Conservation (phyloP, 2,797 vertebrate genomes). For the Denticeps clupeoides region DNA sequence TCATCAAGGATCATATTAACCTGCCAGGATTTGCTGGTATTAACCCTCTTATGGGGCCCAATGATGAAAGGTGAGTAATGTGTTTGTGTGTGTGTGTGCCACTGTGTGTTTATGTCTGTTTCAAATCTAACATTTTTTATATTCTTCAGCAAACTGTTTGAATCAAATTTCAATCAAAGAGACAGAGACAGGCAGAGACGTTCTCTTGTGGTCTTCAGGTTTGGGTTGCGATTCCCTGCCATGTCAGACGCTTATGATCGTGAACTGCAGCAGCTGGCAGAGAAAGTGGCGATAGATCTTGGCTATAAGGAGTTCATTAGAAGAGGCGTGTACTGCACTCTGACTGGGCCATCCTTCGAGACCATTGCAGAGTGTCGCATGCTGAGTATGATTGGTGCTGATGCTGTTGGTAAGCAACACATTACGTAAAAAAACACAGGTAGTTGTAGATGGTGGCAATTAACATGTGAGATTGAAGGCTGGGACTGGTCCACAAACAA, state of each 20-base stretch:
- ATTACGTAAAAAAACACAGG: neutral
- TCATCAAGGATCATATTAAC: conserved; percentile 84
- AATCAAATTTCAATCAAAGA: no score
- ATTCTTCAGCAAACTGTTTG: no score
- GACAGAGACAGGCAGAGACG: no score
- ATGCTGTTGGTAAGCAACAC: conserved; percentile 71
- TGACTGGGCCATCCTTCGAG: conserved; percentile 73
- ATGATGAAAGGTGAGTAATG: conserved; percentile 63
- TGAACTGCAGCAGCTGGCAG: conserved; percentile 52
- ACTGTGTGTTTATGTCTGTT: no score
- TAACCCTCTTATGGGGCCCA: conserved; percentile 70
- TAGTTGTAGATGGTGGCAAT: neutral
- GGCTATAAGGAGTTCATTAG: conserved; percentile 52
- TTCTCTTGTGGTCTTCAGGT: conserved; percentile 44
- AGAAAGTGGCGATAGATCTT: conserved; percentile 49
- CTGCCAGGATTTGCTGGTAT: conserved; percentile 69
- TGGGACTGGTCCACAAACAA: no score
- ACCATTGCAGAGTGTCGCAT: conserved; percentile 74
- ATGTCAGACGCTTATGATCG: conserved; percentile 82
- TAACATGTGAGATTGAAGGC: no score
- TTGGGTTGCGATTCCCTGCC: conserved; percentile 74
- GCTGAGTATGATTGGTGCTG: conserved; percentile 60
- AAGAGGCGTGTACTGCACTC: conserved; percentile 71
- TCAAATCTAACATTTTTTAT: no score
- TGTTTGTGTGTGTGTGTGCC: neutral